A percentile compares a stretch with the other conserved stretches of the same genome.
phyloP scores from a whole-genome alignment of 2,797 vertebrate species.

The Lepilemur ruficaudatus region DNA sequence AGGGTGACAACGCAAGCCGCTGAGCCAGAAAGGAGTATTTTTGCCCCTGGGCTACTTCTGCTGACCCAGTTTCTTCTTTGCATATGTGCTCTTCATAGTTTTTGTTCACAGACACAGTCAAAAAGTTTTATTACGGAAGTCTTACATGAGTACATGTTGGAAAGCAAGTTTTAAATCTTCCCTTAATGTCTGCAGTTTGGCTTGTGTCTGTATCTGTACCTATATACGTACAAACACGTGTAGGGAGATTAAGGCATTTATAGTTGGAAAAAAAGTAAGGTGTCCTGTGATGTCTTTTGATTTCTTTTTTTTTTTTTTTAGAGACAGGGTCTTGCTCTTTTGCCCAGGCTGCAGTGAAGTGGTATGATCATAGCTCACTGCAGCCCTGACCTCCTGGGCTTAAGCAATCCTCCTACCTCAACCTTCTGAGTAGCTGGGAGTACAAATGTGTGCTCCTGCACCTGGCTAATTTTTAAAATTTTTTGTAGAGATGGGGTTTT shows the following conservation, averaged over 20 bases:
- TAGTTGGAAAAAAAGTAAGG: background rate
- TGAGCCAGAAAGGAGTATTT: accelerated
- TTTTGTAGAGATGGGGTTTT: background rate
- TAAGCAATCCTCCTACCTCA: too few relatives aligned
- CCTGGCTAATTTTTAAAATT: background rate
- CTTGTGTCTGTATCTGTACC: background rate
- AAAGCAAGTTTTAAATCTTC: background rate
- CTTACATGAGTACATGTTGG: background rate
- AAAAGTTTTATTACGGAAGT: background rate
- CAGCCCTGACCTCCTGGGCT: too few relatives aligned
- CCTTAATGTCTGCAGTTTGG: background rate
- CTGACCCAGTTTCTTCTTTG: background rate
- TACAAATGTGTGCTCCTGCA: background rate
- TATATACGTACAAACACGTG: background rate
- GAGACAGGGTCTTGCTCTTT: too few relatives aligned
- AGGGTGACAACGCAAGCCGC: background rate
- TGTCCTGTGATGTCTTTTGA: background rate
- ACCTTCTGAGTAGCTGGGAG: background rate
- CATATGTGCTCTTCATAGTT: background rate
- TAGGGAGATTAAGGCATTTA: background rate
- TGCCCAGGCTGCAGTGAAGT: too few relatives aligned
- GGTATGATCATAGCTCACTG: too few relatives aligned
- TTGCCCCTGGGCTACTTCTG: background rate
- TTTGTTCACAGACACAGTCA: background rate
- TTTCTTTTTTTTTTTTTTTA: background rate